Percentiles rank a stretch among this genome's conserved stretches.
phyloP scores from a whole-genome alignment of 1,140 invertebrate genomes.

The Pararge aegeria region DNA sequence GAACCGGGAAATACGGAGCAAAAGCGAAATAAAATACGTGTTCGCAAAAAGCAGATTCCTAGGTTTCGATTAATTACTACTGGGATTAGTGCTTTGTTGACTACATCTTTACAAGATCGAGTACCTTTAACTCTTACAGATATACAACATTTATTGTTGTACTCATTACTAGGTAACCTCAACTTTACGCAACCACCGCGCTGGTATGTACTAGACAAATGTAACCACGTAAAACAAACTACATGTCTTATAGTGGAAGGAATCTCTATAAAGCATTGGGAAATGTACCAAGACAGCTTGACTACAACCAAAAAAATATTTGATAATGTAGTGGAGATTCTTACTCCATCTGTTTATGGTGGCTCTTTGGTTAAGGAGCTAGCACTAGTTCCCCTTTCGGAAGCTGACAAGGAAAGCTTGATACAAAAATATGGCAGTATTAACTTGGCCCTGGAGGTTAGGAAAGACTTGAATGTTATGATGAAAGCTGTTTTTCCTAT shows the following conservation, averaged over 20 bases:
- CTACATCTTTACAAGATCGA: constrained; percentile 76
- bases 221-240: constrained; percentile 84
- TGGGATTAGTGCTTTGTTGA: constrained; percentile 82
- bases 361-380: constrained; percentile 88
- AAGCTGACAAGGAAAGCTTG: constrained; percentile 82
- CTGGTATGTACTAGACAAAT: constrained; percentile 91
- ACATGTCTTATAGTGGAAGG: constrained; percentile 89
- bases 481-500: constrained; percentile 85
- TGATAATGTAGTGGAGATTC: constrained; percentile 84
- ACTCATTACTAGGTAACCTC: constrained; percentile 86
- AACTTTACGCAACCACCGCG: constrained; percentile 84
- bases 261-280: constrained; percentile 86
- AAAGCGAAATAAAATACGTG: constrained; percentile 43
- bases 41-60: constrained; percentile 81
- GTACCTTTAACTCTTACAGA: constrained; percentile 90
- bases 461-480: constrained; percentile 84
- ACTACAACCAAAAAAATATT: constrained; percentile 81
- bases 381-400: constrained; percentile 86
- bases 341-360: constrained; percentile 86
- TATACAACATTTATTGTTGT: constrained; percentile 90
- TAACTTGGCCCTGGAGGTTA: constrained; percentile 83
- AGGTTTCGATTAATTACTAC: constrained; percentile 81
- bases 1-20: not conserved
- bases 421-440: constrained; percentile 85
- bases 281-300: constrained; percentile 83